These are phyloP conservation scores for Ramphastos sulfuratus DNA, from an alignment of 2,113 vertebrate species.

Conservation along the genomic window DNA sequence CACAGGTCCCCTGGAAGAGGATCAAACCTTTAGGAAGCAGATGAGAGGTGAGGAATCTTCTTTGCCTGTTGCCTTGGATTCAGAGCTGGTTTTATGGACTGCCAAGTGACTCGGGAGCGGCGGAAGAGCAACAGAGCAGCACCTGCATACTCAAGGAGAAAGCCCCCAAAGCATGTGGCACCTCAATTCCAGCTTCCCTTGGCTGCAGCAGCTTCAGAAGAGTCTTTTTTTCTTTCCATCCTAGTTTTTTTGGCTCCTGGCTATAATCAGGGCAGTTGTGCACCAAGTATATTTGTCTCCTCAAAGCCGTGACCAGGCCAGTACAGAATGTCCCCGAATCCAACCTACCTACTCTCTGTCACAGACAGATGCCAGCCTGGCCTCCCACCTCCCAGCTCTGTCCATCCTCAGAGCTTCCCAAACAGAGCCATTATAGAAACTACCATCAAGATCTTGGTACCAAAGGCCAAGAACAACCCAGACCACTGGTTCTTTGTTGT, in stretches of 20 bases:
- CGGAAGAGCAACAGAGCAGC: not conserved
- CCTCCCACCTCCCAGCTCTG: not conserved
- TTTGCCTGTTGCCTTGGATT: not conserved
- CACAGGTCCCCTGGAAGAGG: not conserved
- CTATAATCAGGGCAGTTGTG: not conserved
- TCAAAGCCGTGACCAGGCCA: not conserved
- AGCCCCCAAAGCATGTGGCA: not conserved
- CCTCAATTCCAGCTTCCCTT: not conserved
- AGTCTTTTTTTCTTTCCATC: not conserved
- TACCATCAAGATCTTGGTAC: not conserved
- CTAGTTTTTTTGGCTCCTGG: not conserved
- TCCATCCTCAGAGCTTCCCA: not conserved
- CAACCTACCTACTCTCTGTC: not conserved
- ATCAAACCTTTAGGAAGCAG: slow-evolving; percentile 25
- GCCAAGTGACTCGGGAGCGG: not conserved
- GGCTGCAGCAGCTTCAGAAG: not conserved
- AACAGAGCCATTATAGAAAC: not conserved
- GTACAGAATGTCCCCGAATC: not conserved
- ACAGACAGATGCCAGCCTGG: not conserved
- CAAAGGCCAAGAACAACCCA: not conserved
- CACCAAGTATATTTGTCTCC: not conserved
- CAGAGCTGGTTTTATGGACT: not conserved
- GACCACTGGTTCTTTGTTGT: not conserved
- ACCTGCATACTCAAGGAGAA: not conserved
- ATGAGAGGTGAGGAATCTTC: slow-evolving; percentile 11